Evolutionary conservation across 2,888 invertebrate genomes (phyloP).

Genomic region (Agrenia bidenticulata): DNA sequence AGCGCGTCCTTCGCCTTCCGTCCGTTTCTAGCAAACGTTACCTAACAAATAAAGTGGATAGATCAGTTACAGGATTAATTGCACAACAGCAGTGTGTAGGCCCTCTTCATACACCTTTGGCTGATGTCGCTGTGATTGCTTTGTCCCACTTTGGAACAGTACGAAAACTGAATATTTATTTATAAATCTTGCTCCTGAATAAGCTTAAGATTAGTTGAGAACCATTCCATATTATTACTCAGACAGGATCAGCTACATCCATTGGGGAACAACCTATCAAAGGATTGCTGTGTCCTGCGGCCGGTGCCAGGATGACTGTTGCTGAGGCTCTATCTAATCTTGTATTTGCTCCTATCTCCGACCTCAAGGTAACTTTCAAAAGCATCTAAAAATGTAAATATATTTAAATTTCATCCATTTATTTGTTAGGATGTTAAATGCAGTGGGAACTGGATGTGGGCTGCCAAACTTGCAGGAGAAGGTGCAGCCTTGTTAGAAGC

Average conservation of each 20-base stretch:
- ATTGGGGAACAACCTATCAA: conserved; percentile 98
- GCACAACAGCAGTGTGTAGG: conserved; percentile 99
- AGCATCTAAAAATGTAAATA: no score
- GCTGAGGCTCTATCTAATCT: conserved; percentile 93
- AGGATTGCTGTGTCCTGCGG: conserved; percentile 76
- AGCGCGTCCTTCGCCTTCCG: conserved; percentile 80
- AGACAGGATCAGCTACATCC: conserved; percentile 86
- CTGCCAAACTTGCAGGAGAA: conserved; percentile 90
- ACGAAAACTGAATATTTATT: no score
- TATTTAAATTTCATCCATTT: no score
- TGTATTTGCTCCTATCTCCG: conserved; percentile 68
- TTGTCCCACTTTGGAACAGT: conserved; percentile 77
- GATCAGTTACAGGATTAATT: conserved; percentile 91
- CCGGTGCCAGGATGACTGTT: conserved; percentile 91
- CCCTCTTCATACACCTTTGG: conserved; percentile 91
- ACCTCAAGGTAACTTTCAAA: conserved; percentile 61
- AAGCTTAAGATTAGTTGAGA: neutral
- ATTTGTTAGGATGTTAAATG: conserved; percentile 82
- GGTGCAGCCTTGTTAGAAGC: conserved; percentile 85
- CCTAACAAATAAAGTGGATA: conserved; percentile 91
- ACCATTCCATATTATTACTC: conserved; percentile 25
- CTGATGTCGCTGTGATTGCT: conserved; percentile 89
- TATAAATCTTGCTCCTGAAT: neutral
- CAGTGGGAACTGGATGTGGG: conserved; percentile 99
- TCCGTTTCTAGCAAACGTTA: conserved; percentile 93